phyloP scores from a whole-genome alignment of 2,797 vertebrate species.

The Xenopus petersii region DNA sequence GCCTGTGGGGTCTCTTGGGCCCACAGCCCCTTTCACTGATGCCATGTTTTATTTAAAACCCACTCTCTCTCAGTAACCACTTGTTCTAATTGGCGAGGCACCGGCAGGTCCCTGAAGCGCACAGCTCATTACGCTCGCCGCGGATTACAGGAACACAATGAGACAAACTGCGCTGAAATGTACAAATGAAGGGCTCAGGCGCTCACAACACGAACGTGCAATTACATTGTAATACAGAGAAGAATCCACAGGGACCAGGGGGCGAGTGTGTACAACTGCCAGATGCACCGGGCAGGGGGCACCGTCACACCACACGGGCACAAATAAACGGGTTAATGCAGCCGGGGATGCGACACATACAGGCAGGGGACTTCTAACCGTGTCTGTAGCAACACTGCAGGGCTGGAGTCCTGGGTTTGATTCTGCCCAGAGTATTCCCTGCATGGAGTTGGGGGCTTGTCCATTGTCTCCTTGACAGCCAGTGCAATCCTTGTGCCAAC shows the following conservation, averaged over 20 bases:
- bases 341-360: no score
- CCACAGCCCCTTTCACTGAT: constrained; percentile 56
- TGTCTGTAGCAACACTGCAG: no score
- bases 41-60: constrained; percentile 77
- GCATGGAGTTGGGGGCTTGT: no score
- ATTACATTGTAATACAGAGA: constrained; percentile 69
- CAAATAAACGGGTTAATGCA: no score
- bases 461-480: no score
- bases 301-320: no score
- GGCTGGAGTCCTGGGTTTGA: no score
- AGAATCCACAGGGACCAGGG: constrained; percentile 61
- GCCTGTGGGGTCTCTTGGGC: constrained; percentile 54
- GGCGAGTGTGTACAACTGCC: background rate
- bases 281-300: background rate
- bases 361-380: no score
- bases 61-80: constrained; percentile 69
- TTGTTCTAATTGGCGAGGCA: constrained; percentile 77
- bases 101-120: constrained; percentile 70
- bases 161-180: constrained; percentile 74
- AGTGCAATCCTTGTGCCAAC: no score
- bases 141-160: constrained; percentile 73
- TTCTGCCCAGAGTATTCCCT: no score
- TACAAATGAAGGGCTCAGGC: constrained; percentile 71
- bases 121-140: constrained; percentile 70
- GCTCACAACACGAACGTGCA: constrained; percentile 59